Evolutionary conservation across 23 tunicate genomes (phyloP), one percentile per base, ranked within the genome.

Genomic region (Styela plicata): DNA sequence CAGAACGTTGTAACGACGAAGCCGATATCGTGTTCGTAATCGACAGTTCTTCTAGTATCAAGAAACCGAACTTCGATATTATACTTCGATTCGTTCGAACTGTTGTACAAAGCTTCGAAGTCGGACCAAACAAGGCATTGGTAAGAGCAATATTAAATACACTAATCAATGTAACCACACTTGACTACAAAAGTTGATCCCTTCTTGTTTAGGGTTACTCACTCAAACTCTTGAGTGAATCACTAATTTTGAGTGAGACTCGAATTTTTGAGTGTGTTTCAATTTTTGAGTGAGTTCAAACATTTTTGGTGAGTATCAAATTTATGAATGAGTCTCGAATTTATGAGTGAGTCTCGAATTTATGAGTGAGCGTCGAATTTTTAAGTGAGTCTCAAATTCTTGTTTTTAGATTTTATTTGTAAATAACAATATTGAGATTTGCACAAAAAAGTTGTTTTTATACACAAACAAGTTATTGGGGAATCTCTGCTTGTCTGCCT

Each of bases 41-140:
- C 36, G 96, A 90, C 89, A 90, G 96, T 63, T 90, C 96, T 21
- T 90, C 96, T 1, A 90, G 96, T 77, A 90, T 90, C 74, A 70
- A 79, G 17, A 34, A 26, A 2, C 69, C 25, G 33, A 85, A 90
- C 74, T 90, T 90, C 83, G 63, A 57, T 64, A 63, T 74, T 22
- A 34, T 90, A 16, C 85, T 83, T 57, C n/a, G 53, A 0, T 90
- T 90, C 70, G 32, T 90, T 33, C 63, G 25, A 22, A 53, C 65
- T 2, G 78, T 90, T 19, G 89, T 90, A 30, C 37, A 61, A 70
- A 70, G 89, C 24, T 85, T 90, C 61, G 63, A 74, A 64, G 82
- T 90, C 23, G 96, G 96, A 29, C 83, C 82, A 1, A 83, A 85
- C 64, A 79, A 64, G 2, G 96, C 96, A 23, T 73, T 64, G 96